These are phyloP conservation scores for Plectropomus leopardus DNA, from an alignment of 2,113 vertebrate species.

Conservation along the genomic window DNA sequence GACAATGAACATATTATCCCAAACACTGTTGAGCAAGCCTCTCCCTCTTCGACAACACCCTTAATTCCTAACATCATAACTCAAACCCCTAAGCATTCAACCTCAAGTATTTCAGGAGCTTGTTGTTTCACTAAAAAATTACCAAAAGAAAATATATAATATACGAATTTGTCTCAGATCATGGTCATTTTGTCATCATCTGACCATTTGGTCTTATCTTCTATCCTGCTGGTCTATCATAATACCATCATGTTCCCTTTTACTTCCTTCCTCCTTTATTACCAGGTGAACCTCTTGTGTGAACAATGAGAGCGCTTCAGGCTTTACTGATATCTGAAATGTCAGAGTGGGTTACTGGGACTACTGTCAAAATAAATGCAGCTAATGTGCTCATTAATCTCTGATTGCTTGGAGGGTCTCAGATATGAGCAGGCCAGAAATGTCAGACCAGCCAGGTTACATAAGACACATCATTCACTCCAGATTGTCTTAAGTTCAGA, in stretches of 20 bases:
- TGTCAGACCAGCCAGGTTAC: conserved; percentile 22
- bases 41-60: not conserved
- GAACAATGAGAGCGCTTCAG: conserved; percentile 1
- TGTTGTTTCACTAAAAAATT: no score
- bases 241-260: not conserved
- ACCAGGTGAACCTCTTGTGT: not conserved
- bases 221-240: not conserved
- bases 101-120: not conserved
- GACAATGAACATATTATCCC: not conserved
- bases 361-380: conserved; percentile 21
- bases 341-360: conserved; percentile 28
- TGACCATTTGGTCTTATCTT: not conserved
- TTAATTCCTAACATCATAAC: not conserved
- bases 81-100: not conserved
- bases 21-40: not conserved
- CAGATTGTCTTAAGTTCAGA: conserved; percentile 2
- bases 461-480: not conserved
- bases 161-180: not conserved
- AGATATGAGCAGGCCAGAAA: conserved; percentile 20
- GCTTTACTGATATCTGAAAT: conserved; percentile 20
- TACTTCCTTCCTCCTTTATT: not conserved
- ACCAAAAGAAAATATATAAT: no score
- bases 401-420: conserved; percentile 20
- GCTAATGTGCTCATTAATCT: conserved; percentile 43
- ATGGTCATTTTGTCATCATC: no score